These are phyloP conservation scores for Dermolepida albohirtum DNA, from an alignment of 2,888 invertebrate species.

Conservation along the genomic window DNA sequence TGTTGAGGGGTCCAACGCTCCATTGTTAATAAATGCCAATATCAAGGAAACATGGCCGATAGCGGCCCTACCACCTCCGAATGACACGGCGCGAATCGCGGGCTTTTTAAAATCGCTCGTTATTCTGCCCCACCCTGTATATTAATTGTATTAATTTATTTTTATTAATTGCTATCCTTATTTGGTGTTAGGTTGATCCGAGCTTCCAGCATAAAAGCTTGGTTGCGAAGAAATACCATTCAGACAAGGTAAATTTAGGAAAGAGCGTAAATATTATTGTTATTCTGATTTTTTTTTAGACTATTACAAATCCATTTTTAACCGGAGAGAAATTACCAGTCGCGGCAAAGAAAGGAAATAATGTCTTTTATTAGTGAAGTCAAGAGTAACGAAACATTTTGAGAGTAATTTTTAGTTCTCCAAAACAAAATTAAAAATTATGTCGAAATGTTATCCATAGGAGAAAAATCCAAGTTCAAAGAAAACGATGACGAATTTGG, in stretches of 20 bases:
- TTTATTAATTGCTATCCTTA: neutral
- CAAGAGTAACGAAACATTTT: slow-evolving; percentile 1
- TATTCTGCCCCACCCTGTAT: too few species aligned
- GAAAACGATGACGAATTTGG: slow-evolving; percentile 49
- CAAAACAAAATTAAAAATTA: neutral
- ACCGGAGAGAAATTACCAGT: slow-evolving; percentile 88
- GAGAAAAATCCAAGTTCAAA: slow-evolving; percentile 39
- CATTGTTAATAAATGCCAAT: too few species aligned
- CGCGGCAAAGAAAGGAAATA: slow-evolving; percentile 92
- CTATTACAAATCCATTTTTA: slow-evolving; percentile 81
- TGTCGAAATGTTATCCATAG: slow-evolving; percentile 36
- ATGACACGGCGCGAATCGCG: too few species aligned
- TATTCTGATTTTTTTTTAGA: neutral
- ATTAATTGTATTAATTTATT: too few species aligned
- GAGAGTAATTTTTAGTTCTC: neutral
- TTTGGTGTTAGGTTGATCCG: slow-evolving; percentile 53
- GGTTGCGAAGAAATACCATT: slow-evolving; percentile 82
- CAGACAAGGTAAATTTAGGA: slow-evolving; percentile 64
- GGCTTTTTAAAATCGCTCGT: too few species aligned
- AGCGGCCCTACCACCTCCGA: too few species aligned
- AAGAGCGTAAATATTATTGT: neutral
- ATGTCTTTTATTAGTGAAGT: slow-evolving; percentile 67
- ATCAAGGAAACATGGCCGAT: too few species aligned
- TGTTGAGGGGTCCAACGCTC: too few species aligned
- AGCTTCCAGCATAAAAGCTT: slow-evolving; percentile 73